phyloP scores from a whole-genome alignment of 2,797 vertebrate genomes.

The Synaphobranchus kaupii region DNA sequence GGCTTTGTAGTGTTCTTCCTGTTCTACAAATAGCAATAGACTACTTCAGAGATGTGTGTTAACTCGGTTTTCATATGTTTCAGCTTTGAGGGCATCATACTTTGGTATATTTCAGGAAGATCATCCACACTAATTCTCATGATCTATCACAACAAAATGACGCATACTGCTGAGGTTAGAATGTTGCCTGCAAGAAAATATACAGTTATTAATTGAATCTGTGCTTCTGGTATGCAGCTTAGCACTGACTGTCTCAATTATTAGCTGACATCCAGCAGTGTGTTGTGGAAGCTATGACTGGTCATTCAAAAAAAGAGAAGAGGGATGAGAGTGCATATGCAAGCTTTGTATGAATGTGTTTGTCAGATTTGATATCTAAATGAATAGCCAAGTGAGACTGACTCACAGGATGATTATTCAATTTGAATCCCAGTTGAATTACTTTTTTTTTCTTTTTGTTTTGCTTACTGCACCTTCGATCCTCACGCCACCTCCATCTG shows the following conservation, averaged over 20 bases:
- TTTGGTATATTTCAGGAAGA: neutral
- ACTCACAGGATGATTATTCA: constrained; percentile 74
- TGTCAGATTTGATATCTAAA: constrained; percentile 37
- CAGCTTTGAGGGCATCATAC: neutral
- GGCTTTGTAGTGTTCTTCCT: neutral
- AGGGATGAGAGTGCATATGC: constrained; percentile 13
- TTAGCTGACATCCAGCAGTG: neutral
- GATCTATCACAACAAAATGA: neutral
- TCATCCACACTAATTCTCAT: neutral
- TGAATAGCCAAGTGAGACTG: constrained; percentile 60
- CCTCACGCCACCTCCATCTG: constrained; percentile 76
- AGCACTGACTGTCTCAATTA: neutral
- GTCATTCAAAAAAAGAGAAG: constrained; percentile 8
- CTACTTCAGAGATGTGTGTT: neutral
- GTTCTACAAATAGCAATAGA: neutral
- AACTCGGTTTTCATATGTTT: neutral
- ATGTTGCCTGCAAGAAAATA: neutral
- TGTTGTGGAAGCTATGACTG: neutral
- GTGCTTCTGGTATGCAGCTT: neutral
- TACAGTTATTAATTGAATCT: neutral
- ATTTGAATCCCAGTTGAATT: constrained; percentile 73
- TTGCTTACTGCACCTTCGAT: neutral
- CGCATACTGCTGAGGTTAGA: neutral
- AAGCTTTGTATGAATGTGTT: constrained; percentile 19
- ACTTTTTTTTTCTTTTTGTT: constrained; percentile 50